These are phyloP conservation scores for Saccostrea echinata DNA, from an alignment of 1,140 invertebrate species.

Conservation along the genomic window DNA sequence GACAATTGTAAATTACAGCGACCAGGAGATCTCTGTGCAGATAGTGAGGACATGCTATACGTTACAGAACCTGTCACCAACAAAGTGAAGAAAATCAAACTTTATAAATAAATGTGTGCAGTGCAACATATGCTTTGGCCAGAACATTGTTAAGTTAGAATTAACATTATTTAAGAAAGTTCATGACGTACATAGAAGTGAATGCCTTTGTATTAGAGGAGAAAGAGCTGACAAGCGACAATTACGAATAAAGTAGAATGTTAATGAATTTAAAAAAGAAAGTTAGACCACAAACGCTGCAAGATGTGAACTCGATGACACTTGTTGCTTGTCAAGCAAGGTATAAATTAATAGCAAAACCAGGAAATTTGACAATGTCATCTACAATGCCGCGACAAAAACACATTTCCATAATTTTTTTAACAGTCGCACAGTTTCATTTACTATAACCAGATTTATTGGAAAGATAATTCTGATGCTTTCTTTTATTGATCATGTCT, in stretches of 20 bases:
- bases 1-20: conserved; percentile 3
- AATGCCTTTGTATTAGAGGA: background rate
- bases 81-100: conserved; percentile 30
- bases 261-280: background rate
- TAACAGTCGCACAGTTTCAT: background rate
- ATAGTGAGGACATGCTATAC: background rate
- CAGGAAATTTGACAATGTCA: background rate
- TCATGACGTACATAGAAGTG: background rate
- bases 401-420: background rate
- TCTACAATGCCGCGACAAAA: background rate
- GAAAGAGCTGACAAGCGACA: background rate
- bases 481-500: no score
- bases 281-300: background rate
- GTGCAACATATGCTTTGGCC: background rate
- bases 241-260: background rate
- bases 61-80: background rate
- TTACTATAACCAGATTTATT: background rate
- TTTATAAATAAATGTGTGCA: conserved; percentile 2
- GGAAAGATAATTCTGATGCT: background rate
- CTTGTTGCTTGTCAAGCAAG: background rate
- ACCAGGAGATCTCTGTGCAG: background rate
- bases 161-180: background rate
- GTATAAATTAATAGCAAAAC: background rate
- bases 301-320: conserved; percentile 6
- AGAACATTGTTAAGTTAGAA: background rate